These are phyloP conservation scores for Melanogrammus aeglefinus DNA, from an alignment of 2,797 vertebrate species.

Conservation along the genomic window DNA sequence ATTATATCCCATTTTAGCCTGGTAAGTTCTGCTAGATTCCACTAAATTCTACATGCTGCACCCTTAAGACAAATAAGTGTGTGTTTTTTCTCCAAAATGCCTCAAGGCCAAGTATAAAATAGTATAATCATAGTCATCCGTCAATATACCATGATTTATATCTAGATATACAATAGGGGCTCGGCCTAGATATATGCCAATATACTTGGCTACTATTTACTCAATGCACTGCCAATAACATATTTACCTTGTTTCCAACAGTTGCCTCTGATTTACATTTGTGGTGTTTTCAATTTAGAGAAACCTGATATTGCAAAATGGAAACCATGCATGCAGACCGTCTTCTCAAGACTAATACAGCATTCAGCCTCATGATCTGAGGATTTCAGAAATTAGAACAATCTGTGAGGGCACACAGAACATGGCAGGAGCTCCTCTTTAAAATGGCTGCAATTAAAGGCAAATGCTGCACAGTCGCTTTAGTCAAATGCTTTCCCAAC, in stretches of 20 bases:
- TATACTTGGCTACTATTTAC: neutral
- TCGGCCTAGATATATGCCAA: neutral
- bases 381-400: conserved; percentile 69
- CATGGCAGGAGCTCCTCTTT: conserved; percentile 62
- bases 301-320: conserved; percentile 63
- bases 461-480: conserved; percentile 54
- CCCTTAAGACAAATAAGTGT: too few species aligned
- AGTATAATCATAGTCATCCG: too few species aligned
- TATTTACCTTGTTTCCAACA: conserved; percentile 47
- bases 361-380: conserved; percentile 59
- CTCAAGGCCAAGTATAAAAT: too few species aligned
- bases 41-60: too few species aligned
- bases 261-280: conserved; percentile 42
- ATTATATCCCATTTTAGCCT: too few species aligned
- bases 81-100: too few species aligned
- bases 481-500: conserved; percentile 29
- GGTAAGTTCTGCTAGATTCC: too few species aligned
- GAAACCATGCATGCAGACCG: conserved; percentile 57
- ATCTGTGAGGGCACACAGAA: conserved; percentile 63
- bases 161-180: too few species aligned
- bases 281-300: conserved; percentile 56
- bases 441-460: conserved; percentile 66
- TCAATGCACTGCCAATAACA: conserved; percentile 18
- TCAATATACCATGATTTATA: too few species aligned
- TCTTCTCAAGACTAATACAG: conserved; percentile 55